phyloP scores from a whole-genome alignment of 2,113 vertebrate genomes.

The Amblyornis subalaris region DNA sequence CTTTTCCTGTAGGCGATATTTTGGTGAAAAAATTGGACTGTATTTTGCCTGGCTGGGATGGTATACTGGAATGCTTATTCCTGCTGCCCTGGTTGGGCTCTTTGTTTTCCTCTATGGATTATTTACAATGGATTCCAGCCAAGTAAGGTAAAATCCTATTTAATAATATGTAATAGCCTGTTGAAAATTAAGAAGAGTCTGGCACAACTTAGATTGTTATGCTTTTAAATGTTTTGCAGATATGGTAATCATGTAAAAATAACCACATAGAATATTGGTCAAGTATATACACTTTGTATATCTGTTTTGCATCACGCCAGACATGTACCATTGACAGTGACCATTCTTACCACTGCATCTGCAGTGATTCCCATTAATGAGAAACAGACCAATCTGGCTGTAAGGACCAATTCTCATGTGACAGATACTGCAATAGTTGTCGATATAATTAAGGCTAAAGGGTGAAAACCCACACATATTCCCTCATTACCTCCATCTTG shows the following conservation, averaged over 20 bases:
- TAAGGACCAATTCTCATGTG: background rate
- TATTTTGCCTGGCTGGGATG: constrained; percentile 98
- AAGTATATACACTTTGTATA: background rate
- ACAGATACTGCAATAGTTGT: background rate
- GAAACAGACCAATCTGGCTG: background rate
- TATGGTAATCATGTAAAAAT: background rate
- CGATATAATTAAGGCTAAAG: background rate
- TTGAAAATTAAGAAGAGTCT: background rate
- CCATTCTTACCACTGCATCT: background rate
- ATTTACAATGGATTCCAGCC: constrained; percentile 96
- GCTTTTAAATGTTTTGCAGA: background rate
- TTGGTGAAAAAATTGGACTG: constrained; percentile 97
- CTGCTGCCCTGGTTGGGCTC: constrained; percentile 91
- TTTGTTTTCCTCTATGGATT: constrained; percentile 98
- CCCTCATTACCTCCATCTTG: background rate
- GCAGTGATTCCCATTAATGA: background rate
- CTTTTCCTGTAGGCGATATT: constrained; percentile 83
- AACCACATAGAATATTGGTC: background rate
- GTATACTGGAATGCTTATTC: constrained; percentile 98
- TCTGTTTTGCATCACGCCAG: background rate
- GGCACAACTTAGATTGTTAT: background rate
- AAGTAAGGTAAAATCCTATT: constrained; percentile 86
- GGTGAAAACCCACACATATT: background rate
- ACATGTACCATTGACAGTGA: background rate
- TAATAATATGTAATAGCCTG: background rate